Base-by-base conservation (phyloP, 2,888 invertebrate species). In the Spilosoma lubricipeda region DNA sequence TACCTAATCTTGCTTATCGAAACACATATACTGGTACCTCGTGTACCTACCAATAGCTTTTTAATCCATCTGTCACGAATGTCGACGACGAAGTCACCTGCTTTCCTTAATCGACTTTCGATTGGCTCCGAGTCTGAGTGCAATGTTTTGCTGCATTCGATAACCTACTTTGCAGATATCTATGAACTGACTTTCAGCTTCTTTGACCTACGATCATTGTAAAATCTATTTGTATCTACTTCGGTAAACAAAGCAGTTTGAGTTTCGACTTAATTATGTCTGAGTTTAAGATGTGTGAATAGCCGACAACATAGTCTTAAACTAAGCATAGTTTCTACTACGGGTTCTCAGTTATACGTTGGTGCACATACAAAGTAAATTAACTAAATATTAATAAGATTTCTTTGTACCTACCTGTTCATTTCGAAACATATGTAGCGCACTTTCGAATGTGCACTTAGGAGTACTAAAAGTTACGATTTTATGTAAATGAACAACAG, bases 61-160 rank as follows among this genome's bases (percentile, higher is more conserved):
- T 74, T 75, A 84, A 82, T 75, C 76, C 69, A 73, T 70, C 64
- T 72, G 74, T 77, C 83, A 82, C 82, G 85, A 85, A 68, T 69
- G 64, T 80, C n/a, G n/a, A n/a, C n/a, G n/a, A n/a, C n/a, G n/a
- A n/a, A 75, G 76, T 82, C 69, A 74, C 75, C 69, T 67, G 76
- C 39, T 82, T 76, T 42, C 81, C 85, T 78, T 72, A 85, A 82
- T 82, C 85, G 83, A 77, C 70, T 75, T 36, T 15, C 67, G 7
- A 64, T 82, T 74, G 39, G 70, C 33, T 36, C 36, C 3, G 67
- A 67, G 67, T 42, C 7, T 36, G 66, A 68, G 72, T 65, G 67
- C 72, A 67, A 67, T 27, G 42, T 67, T 63, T 23, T 72, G 72
- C 78, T 80, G 67, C 68, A 73, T 68, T 80, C 75, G 56, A 48